Conservation (phyloP, 2,113 vertebrate species). For the Phalacrocorax aristotelis region DNA sequence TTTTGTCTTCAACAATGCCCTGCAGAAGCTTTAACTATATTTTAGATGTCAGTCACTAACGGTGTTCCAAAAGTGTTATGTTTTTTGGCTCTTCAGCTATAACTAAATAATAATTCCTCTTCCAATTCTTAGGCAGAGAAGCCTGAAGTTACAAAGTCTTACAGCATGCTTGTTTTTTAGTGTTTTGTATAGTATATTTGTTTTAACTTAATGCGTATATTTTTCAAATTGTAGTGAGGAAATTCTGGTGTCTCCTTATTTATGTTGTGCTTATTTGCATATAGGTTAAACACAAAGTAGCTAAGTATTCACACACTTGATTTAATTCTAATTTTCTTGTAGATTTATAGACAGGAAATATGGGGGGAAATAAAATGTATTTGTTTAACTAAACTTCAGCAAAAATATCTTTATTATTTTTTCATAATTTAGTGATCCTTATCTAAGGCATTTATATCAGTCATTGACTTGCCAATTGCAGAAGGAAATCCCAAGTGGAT, state of each 20-base stretch:
- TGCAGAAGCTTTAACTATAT: background rate
- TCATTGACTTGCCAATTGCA: background rate
- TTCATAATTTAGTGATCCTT: slow-evolving; percentile 1
- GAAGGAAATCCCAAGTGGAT: slow-evolving; percentile 2
- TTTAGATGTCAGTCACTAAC: background rate
- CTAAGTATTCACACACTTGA: background rate
- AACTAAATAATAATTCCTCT: background rate
- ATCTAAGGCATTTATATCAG: background rate
- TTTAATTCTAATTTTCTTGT: background rate
- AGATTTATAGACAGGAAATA: background rate
- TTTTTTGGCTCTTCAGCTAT: background rate
- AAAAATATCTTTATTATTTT: background rate
- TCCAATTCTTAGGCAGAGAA: background rate
- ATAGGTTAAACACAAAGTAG: background rate
- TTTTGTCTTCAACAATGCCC: background rate
- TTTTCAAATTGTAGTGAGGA: background rate
- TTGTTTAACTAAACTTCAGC: background rate
- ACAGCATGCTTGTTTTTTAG: background rate
- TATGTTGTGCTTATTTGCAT: background rate
- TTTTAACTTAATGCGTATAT: background rate
- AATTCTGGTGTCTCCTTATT: background rate
- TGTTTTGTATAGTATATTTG: background rate
- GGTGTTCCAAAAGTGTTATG: accelerated
- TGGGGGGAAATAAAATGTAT: background rate
- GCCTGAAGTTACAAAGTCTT: background rate